phyloP scores from a whole-genome alignment of 2,113 vertebrate species.

The Forbesichthys papilliferus region DNA sequence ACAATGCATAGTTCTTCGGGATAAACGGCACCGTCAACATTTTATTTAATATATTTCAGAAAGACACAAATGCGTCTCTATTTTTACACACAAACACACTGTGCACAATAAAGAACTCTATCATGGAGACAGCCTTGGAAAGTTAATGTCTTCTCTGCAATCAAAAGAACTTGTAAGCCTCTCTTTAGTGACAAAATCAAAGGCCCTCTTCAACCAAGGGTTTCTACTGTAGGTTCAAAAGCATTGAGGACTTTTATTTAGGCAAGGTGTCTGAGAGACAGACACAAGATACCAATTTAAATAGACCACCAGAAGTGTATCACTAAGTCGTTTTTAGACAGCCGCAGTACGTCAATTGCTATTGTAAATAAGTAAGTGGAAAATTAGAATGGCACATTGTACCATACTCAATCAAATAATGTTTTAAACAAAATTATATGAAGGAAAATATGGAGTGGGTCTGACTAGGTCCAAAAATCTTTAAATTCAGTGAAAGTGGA shows the following conservation, averaged over 20 bases:
- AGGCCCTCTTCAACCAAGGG: neutral
- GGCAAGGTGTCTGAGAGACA: constrained; percentile 23
- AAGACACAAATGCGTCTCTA: neutral
- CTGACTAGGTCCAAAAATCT: neutral
- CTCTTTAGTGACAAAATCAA: constrained; percentile 3
- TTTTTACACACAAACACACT: neutral
- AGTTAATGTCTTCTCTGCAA: constrained; percentile 15
- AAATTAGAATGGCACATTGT: constrained; percentile 17
- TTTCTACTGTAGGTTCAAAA: constrained; percentile 9
- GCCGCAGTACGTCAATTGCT: too few relatives aligned
- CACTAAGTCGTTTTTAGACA: neutral
- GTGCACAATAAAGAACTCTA: constrained; percentile 1
- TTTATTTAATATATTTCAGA: neutral
- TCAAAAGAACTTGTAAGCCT: constrained; percentile 7
- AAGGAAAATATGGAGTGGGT: neutral
- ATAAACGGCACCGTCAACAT: neutral
- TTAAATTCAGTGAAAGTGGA: neutral
- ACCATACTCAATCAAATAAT: too few relatives aligned
- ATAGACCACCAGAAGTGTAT: constrained; percentile 30
- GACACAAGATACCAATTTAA: neutral
- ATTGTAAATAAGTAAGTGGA: constrained; percentile 40
- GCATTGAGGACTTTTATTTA: constrained; percentile 16
- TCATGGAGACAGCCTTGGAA: neutral
- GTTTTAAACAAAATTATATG: neutral
- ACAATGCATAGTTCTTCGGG: neutral